Conservation (phyloP, 2,888 invertebrate genomes). For the Crepidodera aurea region DNA sequence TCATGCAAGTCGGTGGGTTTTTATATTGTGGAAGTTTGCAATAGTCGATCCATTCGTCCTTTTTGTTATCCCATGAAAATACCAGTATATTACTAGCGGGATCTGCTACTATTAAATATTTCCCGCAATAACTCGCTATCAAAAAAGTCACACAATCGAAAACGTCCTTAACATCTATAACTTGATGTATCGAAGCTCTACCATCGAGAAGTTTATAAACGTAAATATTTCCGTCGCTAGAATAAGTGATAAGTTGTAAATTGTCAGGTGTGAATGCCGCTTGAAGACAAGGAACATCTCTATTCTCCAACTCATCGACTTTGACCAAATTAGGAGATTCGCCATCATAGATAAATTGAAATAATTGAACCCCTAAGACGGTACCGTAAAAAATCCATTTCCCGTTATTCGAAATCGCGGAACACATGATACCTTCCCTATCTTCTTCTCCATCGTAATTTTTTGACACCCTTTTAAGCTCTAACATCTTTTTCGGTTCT, state of each 20-base stretch:
- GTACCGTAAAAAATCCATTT: slow-evolving; percentile 81
- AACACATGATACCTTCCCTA: slow-evolving; percentile 73
- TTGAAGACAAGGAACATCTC: slow-evolving; percentile 48
- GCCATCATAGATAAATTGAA: slow-evolving; percentile 63
- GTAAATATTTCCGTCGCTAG: slow-evolving; percentile 58
- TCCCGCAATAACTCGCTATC: slow-evolving; percentile 64
- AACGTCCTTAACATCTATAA: slow-evolving; percentile 64
- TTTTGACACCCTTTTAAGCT: slow-evolving; percentile 67
- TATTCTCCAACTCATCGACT: slow-evolving; percentile 53
- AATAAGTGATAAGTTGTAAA: slow-evolving; percentile 60
- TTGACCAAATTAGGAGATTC: slow-evolving; percentile 51
- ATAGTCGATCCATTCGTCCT: slow-evolving; percentile 60
- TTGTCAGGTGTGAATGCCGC: slow-evolving; percentile 61
- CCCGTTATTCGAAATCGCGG: slow-evolving; percentile 75
- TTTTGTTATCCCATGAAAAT: slow-evolving; percentile 62
- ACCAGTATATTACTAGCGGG: slow-evolving; percentile 71
- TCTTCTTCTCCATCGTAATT: slow-evolving; percentile 57
- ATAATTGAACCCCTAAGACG: slow-evolving; percentile 70
- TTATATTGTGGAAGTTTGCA: slow-evolving; percentile 75
- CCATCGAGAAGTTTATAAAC: slow-evolving; percentile 59
- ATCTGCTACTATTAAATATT: slow-evolving; percentile 75
- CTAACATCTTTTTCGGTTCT: slow-evolving; percentile 73
- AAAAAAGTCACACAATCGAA: slow-evolving; percentile 66
- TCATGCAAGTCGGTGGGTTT: slow-evolving; percentile 76
- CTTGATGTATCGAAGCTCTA: slow-evolving; percentile 56